These are phyloP conservation scores for Stomorhina lunata DNA, from an alignment of 2,888 invertebrate genomes.

Conservation along the genomic window DNA sequence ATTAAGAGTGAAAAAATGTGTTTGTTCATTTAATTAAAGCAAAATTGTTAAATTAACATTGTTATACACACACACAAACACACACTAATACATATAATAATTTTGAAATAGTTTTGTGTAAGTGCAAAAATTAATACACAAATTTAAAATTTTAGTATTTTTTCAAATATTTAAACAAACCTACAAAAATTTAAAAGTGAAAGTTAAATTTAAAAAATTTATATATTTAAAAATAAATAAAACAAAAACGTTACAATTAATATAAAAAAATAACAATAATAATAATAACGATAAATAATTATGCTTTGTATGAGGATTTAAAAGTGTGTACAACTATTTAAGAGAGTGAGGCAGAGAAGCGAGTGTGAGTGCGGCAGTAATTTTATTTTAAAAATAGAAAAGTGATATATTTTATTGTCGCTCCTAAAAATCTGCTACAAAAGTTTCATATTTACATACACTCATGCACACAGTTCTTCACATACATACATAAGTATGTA, in stretches of 20 bases:
- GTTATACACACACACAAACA: background rate
- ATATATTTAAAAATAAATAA: slow-evolving; percentile 19
- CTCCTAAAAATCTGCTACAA: slow-evolving; percentile 65
- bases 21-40: background rate
- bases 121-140: slow-evolving; percentile 5
- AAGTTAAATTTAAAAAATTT: slow-evolving; percentile 12
- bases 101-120: background rate
- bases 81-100: background rate
- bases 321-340: slow-evolving; percentile 2
- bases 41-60: background rate
- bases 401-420: slow-evolving; percentile 56
- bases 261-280: slow-evolving; percentile 5
- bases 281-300: slow-evolving; percentile 24
- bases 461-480: too few relatives aligned
- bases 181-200: background rate
- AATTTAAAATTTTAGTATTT: background rate
- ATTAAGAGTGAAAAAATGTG: background rate
- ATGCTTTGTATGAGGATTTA: slow-evolving; percentile 9
- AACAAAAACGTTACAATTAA: slow-evolving; percentile 1
- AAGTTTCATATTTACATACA: slow-evolving; percentile 33
- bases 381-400: slow-evolving; percentile 56
- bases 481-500: background rate
- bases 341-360: too few relatives aligned
- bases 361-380: slow-evolving; percentile 38
- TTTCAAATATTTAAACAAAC: background rate